Base-by-base conservation (phyloP, 2,113 vertebrate genomes). In the Synodontis membranacea region DNA sequence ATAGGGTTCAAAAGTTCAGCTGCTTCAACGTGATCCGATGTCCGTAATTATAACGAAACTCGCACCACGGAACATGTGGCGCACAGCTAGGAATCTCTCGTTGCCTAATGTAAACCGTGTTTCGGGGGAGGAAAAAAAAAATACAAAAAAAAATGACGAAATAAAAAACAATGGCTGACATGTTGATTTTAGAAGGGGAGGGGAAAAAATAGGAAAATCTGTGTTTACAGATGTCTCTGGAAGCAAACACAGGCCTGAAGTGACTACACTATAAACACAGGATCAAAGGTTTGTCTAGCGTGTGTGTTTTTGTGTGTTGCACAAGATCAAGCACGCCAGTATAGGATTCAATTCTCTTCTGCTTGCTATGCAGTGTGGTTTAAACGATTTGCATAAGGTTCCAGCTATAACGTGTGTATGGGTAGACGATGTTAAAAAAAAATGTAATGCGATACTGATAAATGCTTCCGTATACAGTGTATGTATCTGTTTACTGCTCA, bases 1-100 rank as follows among this genome's bases (percentile, higher is more conserved):
- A 54, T 79, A 17, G n/a, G 75, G 17, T 78, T 19, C 44, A 52
- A 54, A 37, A 54, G 48, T 54, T 79, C 15, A 54, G 6, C 7
- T 11, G 23, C 31, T 37, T 58, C 34, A 39, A 80, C 75, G 23
- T 42, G 78, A 28, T 56, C 78, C 28, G 11, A 80, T 17, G 21
- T 58, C 50, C 5, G 4, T 80, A 80, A 80, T 80, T 80, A 23
- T 58, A 80, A 56, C 28, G 54, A 80, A 80, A 28, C 52, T 39
- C 52, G 42, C 52, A 80, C 34, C 52, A 2, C 25, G 54, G 37
- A 80, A 58, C 78, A 80, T 80, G 78, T 80, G 52, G 78, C 58
- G 52, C 78, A 42, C 78, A 80, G 52, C 21, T 58, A 28, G 34
- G 17, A 6, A 56, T 58, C 23, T 80, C 50, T 58, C 10, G 0